These are phyloP conservation scores for Heterochromis multidens DNA, from an alignment of 2,113 vertebrate genomes.

Conservation along the genomic window DNA sequence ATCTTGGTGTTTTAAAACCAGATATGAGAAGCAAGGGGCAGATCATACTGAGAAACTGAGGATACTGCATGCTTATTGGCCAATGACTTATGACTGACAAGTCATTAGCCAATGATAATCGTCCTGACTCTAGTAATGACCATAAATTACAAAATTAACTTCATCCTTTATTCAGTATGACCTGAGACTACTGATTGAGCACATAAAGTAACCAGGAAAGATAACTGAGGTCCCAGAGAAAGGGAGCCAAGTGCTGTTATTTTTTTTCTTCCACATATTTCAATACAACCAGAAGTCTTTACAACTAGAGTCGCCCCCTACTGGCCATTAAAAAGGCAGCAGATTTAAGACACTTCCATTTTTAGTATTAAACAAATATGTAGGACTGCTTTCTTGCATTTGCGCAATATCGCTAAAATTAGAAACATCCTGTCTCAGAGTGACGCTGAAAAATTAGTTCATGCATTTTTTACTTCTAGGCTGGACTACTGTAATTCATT, in stretches of 20 bases:
- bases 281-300: neutral
- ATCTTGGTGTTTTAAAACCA: neutral
- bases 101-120: neutral
- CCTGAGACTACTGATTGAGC: neutral
- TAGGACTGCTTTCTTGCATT: too few relatives aligned
- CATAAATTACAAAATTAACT: neutral
- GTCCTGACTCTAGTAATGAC: accelerated
- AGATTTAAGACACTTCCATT: neutral
- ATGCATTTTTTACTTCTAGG: too few relatives aligned
- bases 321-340: neutral
- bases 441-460: too few relatives aligned
- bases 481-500: too few relatives aligned
- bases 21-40: accelerated
- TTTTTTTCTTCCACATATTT: too few relatives aligned
- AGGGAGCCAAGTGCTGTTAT: too few relatives aligned
- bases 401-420: too few relatives aligned
- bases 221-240: neutral
- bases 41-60: neutral
- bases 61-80: neutral
- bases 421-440: too few relatives aligned
- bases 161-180: neutral
- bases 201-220: too few relatives aligned
- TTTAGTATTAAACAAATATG: too few relatives aligned
- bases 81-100: neutral
- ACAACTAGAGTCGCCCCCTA: neutral